Evolutionary conservation across 1,140 invertebrate genomes (phyloP), one percentile per base, ranked within the genome.

Genomic region (Brachionus plicatilis): DNA sequence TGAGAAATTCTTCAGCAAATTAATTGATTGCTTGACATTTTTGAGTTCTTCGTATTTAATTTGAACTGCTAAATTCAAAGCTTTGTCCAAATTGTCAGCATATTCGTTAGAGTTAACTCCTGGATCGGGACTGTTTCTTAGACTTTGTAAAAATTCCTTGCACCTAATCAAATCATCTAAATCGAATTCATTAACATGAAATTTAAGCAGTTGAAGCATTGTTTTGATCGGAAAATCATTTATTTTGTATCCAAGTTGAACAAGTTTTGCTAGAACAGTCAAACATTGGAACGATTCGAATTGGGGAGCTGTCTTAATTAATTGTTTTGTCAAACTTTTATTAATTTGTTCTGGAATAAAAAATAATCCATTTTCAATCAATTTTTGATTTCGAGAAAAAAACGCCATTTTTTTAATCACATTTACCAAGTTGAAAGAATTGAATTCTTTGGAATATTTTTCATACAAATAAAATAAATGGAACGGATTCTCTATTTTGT

Each of bases 221-320:
- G 65, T 56, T 60, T 82, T 68, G 17, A 65, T 20, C 27, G 79
- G 33, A 12, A 12, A 47, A 68, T 68, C 65, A 24, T 82, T 65
- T 65, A 82, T 65, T 20, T 37, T 47, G 43, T 65, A 68, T 11
- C 79, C 79, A 45, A 82, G 33, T 9, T 43, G 14, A 20, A 12
- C 17, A 7, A 82, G 29, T 20, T 68, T 82, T 27, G 53, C 14
- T 17, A 65, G 29, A 65, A 60, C n/a, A 27, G 9, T 68, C 20
- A 82, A 82, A 33, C 79, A 82, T 3, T 82, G 37, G 41, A 82
- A 60, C 17, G 79, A 56, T 82, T 82, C 79, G 8, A 82, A 41
- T 4, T 82, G 53, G 37, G 79, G 37, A 24, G 3, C 37, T 11
- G 12, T 43, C 47, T 82, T 82, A 12, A 82, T 43, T 45, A 82